Evolutionary conservation across 2,797 vertebrate genomes (phyloP).

Genomic region (Psittacula echo): DNA sequence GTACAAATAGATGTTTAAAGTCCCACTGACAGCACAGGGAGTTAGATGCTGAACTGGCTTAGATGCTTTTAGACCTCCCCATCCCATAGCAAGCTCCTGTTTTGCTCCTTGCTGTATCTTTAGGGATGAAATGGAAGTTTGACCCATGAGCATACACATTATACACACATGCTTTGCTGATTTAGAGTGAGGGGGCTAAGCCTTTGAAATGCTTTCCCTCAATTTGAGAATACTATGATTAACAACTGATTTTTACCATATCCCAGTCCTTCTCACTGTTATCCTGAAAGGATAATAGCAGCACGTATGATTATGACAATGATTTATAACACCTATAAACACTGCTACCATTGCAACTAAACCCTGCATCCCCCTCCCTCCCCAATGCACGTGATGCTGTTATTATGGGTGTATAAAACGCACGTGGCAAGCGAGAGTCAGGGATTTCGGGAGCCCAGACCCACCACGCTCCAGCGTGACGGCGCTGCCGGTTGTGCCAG

Average conservation of each 20-base stretch:
- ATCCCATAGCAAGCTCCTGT: neutral
- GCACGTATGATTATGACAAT: neutral
- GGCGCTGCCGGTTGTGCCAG: neutral
- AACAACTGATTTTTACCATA: neutral
- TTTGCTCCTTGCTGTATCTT: neutral
- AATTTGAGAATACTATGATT: neutral
- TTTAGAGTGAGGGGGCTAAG: neutral
- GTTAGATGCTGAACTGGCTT: neutral
- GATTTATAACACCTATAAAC: neutral
- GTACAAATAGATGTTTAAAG: neutral
- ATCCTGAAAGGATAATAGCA: neutral
- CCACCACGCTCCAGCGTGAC: rapidly evolving
- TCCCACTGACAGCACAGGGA: neutral
- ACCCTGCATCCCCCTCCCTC: rapidly evolving
- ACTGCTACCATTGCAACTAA: neutral
- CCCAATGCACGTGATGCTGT: neutral
- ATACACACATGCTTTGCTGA: neutral
- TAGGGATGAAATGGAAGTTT: neutral
- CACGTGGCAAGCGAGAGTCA: rapidly evolving
- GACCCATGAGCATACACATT: rapidly evolving
- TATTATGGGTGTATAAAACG: neutral
- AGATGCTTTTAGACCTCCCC: neutral
- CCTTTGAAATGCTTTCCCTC: neutral
- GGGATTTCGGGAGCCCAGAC: neutral
- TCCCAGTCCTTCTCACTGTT: neutral